Percentiles rank a stretch among this genome's conserved stretches.
phyloP scores from a whole-genome alignment of 2,888 invertebrate genomes.

The Desoria tigrina region DNA sequence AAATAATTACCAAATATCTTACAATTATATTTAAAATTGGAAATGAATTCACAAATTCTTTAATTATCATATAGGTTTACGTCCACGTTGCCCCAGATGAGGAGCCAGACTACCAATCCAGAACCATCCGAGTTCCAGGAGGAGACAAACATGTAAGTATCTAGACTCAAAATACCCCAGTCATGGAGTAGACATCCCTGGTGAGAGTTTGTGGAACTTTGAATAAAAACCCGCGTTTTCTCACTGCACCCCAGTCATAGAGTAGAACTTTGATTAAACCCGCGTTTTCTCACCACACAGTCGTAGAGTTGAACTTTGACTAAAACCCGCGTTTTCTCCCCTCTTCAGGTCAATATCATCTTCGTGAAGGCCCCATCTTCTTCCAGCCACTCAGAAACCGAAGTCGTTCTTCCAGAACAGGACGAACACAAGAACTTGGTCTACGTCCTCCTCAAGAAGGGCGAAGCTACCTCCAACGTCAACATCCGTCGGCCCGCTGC shows the following conservation, averaged over 20 bases:
- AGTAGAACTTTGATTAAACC: no score
- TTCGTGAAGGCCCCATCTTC: constrained; percentile 68
- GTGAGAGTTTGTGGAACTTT: no score
- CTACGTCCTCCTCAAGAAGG: constrained; percentile 83
- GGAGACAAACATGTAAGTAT: constrained; percentile 10
- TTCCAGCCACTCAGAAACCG: constrained; percentile 60
- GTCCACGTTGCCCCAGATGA: constrained; percentile 12
- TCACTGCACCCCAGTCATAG: no score
- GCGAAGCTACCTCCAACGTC: constrained; percentile 76
- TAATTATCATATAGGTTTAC: not conserved
- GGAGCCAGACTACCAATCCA: not conserved
- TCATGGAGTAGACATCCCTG: no score
- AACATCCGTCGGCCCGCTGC: constrained; percentile 73
- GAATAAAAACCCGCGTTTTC: no score
- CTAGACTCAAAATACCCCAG: no score
- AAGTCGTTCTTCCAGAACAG: constrained; percentile 69
- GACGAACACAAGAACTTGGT: constrained; percentile 80
- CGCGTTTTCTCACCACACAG: no score
- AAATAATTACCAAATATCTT: not conserved
- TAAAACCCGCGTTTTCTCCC: no score
- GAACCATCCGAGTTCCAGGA: constrained; percentile 17
- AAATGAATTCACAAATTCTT: not conserved
- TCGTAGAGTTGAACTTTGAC: no score
- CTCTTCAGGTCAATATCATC: constrained; percentile 67
- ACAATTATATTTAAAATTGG: not conserved